These are phyloP conservation scores for Acleris literana DNA, from an alignment of 2,888 invertebrate genomes.

Conservation along the genomic window DNA sequence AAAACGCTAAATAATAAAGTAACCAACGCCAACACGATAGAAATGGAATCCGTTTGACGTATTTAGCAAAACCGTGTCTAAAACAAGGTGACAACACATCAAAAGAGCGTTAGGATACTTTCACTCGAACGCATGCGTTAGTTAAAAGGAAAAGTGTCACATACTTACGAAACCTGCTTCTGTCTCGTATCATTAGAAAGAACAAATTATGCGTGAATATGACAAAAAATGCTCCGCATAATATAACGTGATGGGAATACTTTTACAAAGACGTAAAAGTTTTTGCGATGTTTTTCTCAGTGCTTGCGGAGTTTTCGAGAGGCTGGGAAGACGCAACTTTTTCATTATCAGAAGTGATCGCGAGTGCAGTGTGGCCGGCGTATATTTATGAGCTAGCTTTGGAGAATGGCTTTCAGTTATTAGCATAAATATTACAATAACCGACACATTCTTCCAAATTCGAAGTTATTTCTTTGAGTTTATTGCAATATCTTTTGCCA, in stretches of 20 bases:
- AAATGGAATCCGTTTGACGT: constrained; percentile 18
- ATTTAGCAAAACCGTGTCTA: constrained; percentile 27
- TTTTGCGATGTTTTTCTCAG: constrained; percentile 32
- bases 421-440: background rate
- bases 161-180: constrained; percentile 53
- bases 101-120: constrained; percentile 50
- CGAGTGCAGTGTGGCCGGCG: constrained; percentile 16
- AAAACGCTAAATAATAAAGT: constrained; percentile 11
- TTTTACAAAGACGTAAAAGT: constrained; percentile 35
- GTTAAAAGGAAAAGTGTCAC: constrained; percentile 69
- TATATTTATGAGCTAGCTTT: constrained; percentile 28
- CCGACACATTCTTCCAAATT: background rate
- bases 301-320: constrained; percentile 29
- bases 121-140: constrained; percentile 44
- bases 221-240: constrained; percentile 26
- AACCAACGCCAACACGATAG: constrained; percentile 4
- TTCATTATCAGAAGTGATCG: constrained; percentile 36
- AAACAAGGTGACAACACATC: constrained; percentile 43
- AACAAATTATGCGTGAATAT: constrained; percentile 41
- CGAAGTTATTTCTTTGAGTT: too few relatives aligned
- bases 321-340: constrained; percentile 27
- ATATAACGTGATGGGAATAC: constrained; percentile 31
- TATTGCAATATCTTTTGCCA: too few relatives aligned
- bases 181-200: constrained; percentile 45
- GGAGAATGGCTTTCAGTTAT: background rate